Conservation (phyloP, 2,797 vertebrate genomes). For the Eulemur coronatus region DNA sequence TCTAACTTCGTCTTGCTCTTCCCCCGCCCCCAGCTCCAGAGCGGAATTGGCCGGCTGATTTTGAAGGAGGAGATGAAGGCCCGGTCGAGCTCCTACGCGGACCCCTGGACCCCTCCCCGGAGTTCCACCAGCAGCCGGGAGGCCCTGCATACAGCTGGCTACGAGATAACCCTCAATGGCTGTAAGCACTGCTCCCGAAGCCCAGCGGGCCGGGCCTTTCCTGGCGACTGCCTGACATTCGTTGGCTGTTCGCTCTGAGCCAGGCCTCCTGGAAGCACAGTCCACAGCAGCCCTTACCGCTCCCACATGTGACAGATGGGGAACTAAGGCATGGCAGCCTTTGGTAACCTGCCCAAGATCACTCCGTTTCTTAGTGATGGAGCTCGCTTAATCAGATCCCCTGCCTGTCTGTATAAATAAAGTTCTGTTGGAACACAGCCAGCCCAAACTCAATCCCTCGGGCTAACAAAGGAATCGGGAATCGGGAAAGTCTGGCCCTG, state of each 20-base stretch:
- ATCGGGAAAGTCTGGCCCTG: background rate
- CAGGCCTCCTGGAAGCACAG: background rate
- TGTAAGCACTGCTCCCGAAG: constrained; percentile 87
- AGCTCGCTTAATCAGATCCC: background rate
- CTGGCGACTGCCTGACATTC: background rate
- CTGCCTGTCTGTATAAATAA: background rate
- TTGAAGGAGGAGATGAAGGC: constrained; percentile 99
- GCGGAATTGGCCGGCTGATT: constrained; percentile 96
- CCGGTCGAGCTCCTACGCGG: constrained; percentile 91
- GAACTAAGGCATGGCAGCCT: background rate
- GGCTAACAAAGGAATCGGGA: background rate
- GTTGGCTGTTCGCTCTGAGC: background rate
- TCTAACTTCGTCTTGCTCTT: background rate
- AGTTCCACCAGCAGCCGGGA: constrained; percentile 95
- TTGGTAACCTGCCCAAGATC: background rate
- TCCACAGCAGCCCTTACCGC: background rate
- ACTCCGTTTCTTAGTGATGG: background rate
- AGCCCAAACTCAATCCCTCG: background rate
- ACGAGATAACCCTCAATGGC: constrained; percentile 93
- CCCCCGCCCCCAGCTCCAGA: constrained; percentile 89
- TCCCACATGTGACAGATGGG: background rate
- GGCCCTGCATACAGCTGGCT: constrained; percentile 90
- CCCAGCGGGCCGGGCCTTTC: fast-evolving
- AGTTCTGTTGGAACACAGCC: background rate
- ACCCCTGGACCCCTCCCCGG: constrained; percentile 93